Conservation (phyloP, 2,797 vertebrate genomes). For the Gobio occitaniae region DNA sequence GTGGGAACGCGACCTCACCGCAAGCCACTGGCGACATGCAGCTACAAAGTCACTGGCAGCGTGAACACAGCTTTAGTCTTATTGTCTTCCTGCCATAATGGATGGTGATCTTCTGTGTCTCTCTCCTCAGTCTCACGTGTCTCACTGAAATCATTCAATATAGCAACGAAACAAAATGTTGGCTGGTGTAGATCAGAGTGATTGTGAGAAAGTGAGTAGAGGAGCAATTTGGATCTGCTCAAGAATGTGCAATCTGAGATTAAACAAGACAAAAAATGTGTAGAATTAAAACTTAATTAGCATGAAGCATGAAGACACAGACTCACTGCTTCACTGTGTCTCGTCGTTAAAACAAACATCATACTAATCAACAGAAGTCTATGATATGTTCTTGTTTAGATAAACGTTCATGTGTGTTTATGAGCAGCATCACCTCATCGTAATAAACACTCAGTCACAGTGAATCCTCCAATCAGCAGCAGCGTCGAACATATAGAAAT, state of each 20-base stretch:
- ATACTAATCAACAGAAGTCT: not conserved
- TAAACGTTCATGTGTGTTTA: not conserved
- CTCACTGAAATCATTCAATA: not conserved
- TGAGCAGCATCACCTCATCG: not conserved
- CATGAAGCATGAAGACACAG: not conserved
- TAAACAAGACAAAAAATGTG: not conserved
- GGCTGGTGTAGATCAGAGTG: not conserved
- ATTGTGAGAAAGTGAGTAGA: not conserved
- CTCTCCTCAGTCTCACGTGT: not conserved
- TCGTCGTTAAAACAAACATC: not conserved
- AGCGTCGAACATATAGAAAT: constrained; percentile 17
- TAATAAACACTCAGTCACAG: constrained; percentile 7
- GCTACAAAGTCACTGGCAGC: too few relatives aligned
- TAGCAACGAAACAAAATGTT: not conserved
- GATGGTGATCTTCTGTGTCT: not conserved
- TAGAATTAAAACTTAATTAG: not conserved
- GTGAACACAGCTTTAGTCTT: not conserved
- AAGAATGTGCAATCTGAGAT: not conserved
- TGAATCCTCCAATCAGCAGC: constrained; percentile 32
- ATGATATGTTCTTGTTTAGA: not conserved
- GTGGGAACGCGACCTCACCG: too few relatives aligned
- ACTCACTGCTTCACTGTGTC: not conserved
- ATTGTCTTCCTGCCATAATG: not conserved
- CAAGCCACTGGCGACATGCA: too few relatives aligned
- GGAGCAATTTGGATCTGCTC: not conserved